Base-by-base conservation (phyloP, 2,888 invertebrate genomes). In the Pheosia tremula region DNA sequence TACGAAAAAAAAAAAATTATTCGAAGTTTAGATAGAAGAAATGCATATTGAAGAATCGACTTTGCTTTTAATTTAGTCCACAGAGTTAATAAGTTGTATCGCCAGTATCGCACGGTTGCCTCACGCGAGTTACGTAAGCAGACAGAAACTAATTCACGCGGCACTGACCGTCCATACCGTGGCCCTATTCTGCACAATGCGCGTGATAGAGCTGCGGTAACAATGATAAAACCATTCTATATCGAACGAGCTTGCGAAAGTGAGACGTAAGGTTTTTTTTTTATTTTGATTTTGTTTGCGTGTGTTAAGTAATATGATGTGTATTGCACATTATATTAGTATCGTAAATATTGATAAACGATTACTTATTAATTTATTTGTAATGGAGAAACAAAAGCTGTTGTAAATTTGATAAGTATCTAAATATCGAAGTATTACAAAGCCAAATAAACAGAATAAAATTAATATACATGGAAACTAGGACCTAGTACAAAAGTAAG, bases 91-190 rank as follows among this genome's bases (percentile, higher is more conserved):
- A 74, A 75, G 77, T 71, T 74, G 74, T 75, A 79, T 75, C 73
- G 72, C 63, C 61, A 71, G 68, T 64, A 72, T 64, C 67, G 58
- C 63, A 57, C 49, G 58, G 61, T 71, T 59, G 66, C 59, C 61
- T 57, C 69, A 72, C 74, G 74, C 77, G 64, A 66, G 61, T 82
- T 82, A 71, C 74, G 75, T 76, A 83, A 82, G 64, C 56, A 57
- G 68, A 78, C 77, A 78, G 75, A 75, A 79, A 64, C 62, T 56
- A 67, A 77, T 80, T 76, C 71, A 78, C 76, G 72, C 74, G 62
- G 62, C 57, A 64, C 59, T 66, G 69, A 60, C 71, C 58, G 60
- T 58, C 62, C 49, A 68, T 57, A 50, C 64, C 43, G 65, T 61
- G 68, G 69, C 66, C 66, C 57, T 69, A 79, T 75, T 75, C 72